These are phyloP conservation scores for Bucco capensis DNA, from an alignment of 2,113 vertebrate genomes.

Conservation along the genomic window DNA sequence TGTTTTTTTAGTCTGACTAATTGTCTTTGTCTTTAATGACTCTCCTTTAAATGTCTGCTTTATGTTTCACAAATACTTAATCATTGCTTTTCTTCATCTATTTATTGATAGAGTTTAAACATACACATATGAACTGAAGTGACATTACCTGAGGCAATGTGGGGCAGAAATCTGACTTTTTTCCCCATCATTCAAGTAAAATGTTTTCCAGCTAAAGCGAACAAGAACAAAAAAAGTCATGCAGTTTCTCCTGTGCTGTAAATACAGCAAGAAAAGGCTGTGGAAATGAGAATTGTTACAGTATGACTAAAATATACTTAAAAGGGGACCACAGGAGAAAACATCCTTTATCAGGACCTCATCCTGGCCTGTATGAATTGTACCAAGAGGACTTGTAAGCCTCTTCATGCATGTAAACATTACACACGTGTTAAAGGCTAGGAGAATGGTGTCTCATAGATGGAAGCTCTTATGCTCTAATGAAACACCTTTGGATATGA, in stretches of 20 bases:
- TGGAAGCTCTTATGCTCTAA: constrained; percentile 50
- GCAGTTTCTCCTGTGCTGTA: not conserved
- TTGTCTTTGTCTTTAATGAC: constrained; percentile 69
- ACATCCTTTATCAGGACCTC: not conserved
- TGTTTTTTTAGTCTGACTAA: constrained; percentile 63
- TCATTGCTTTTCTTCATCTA: constrained; percentile 50
- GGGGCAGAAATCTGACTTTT: not conserved
- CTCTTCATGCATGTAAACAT: not conserved
- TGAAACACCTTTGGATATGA: constrained; percentile 63
- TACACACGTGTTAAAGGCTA: not conserved
- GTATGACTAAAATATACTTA: not conserved
- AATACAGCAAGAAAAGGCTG: not conserved
- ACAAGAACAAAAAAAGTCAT: not conserved
- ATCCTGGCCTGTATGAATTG: not conserved
- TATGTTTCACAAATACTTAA: constrained; percentile 62
- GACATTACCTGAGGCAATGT: not conserved
- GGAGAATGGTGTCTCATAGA: constrained; percentile 21
- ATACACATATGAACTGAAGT: not conserved
- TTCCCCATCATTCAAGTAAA: not conserved
- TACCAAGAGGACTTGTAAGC: not conserved
- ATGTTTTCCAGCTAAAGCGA: not conserved
- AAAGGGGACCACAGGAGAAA: not conserved
- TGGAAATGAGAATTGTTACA: not conserved
- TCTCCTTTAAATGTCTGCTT: constrained; percentile 48
- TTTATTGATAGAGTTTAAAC: constrained; percentile 36